phyloP scores from a whole-genome alignment of 2,888 invertebrate genomes.

The Oligia latruncula region DNA sequence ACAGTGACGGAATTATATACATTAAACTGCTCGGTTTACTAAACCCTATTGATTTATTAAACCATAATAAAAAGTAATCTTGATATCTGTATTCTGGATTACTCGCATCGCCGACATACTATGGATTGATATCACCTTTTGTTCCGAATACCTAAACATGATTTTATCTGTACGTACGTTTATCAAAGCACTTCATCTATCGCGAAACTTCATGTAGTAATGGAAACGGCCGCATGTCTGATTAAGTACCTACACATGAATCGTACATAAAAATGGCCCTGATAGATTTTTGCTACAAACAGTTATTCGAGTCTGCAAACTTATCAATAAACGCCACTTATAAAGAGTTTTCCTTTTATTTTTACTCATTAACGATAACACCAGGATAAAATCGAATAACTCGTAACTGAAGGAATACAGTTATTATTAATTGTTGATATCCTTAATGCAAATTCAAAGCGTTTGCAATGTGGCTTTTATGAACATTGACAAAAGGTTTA shows the following conservation, averaged over 20 bases:
- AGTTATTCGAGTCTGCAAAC: constrained; percentile 1
- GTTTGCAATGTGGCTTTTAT: not conserved
- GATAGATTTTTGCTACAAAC: constrained; percentile 24
- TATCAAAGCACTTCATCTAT: constrained; percentile 56
- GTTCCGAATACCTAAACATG: constrained; percentile 12
- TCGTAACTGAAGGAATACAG: not conserved
- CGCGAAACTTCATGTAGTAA: constrained; percentile 34
- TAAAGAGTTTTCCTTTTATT: not conserved
- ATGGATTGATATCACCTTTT: constrained; percentile 34
- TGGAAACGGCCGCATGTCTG: constrained; percentile 26
- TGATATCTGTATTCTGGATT: constrained; percentile 37
- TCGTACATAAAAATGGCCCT: constrained; percentile 6
- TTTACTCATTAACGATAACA: not conserved
- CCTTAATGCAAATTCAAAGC: not conserved
- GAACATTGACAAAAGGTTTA: not conserved
- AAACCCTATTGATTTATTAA: constrained; percentile 40
- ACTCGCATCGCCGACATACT: constrained; percentile 6
- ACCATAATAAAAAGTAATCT: constrained; percentile 52
- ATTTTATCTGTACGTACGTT: constrained; percentile 46
- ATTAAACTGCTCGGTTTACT: not conserved
- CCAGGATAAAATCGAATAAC: not conserved
- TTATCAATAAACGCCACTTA: constrained; percentile 8
- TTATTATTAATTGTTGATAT: constrained; percentile 2
- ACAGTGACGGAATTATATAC: not conserved
- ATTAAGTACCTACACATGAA: constrained; percentile 14